Base-by-base conservation (phyloP, 2,797 vertebrate species). In the Ptychobarbus kaznakovi region DNA sequence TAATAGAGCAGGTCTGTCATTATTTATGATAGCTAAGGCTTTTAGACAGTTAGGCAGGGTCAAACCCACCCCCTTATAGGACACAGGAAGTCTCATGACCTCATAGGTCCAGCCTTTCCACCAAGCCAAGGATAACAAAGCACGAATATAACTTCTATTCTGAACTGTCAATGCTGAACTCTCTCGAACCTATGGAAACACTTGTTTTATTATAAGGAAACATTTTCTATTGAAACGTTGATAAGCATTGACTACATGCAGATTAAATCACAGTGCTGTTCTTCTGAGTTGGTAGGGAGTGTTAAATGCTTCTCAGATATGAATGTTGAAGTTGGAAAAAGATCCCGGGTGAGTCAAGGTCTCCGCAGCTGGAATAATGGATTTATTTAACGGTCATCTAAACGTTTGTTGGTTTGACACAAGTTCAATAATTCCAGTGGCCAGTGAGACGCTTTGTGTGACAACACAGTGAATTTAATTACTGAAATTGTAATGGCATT, bases 41-140 rank as follows among this genome's bases (percentile, higher is more conserved):
- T 66, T 85, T 68, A 76, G 72, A 73, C 70, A 78, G 82, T 61
- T 79, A 44, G 63, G 65, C 63, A 81, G 87, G 83, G 87, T 88
- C 85, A 82, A 81, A 61, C 72, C 72, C 84, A 38, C 76, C 85
- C 56, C 89, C 80, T 80, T 72, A 40, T 6, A 51, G 32, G 53
- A 73, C 69, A 63, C 86, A 88, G 86, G 87, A 89, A 90, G 86
- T 87, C 86, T 82, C 90, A 91, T 88, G 89, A 89, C 89, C 83
- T 86, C 69, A 86, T 76, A 40, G 89, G 11, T 77, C 83, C 84
- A 81, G 88, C 82, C 79, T 84, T 88, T 90, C 83, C 89, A 78
- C 73, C 84, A 82, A 78, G 81, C 77, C 82, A 80, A 78, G 49
- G 78, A 86, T 73, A 65, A 78, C 81, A 56, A 83, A 73, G 69